Conservation (phyloP, 2,888 invertebrate species). For the Hirudinaria manillensis region DNA sequence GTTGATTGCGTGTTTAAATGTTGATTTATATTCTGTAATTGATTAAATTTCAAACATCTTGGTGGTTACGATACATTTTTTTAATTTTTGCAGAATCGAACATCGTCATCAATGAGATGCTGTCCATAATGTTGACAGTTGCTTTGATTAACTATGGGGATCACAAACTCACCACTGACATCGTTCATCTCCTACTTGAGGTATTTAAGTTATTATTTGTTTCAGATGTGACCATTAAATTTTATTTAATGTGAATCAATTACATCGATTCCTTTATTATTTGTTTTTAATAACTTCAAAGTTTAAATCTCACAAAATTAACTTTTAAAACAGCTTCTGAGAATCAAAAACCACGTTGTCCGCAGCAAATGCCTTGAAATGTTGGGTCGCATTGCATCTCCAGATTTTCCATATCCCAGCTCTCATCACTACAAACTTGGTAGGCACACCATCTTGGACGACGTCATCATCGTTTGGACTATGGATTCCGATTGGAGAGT, state of each 20-base stretch:
- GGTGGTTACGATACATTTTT: neutral
- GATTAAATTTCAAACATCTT: neutral
- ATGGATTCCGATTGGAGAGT: slow-evolving; percentile 83
- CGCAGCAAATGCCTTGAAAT: slow-evolving; percentile 73
- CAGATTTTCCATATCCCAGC: slow-evolving; percentile 38
- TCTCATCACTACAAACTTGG: slow-evolving; percentile 55
- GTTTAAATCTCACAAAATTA: neutral
- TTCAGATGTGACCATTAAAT: neutral
- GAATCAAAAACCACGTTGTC: slow-evolving; percentile 63
- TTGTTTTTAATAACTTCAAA: neutral
- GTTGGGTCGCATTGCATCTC: slow-evolving; percentile 62
- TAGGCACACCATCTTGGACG: slow-evolving; percentile 59
- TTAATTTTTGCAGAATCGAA: neutral
- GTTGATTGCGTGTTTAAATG: neutral
- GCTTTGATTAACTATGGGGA: too few species aligned
- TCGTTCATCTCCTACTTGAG: too few species aligned
- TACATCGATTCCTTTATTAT: neutral
- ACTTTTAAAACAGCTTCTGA: slow-evolving; percentile 42
- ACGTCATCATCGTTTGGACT: slow-evolving; percentile 76
- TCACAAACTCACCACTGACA: too few species aligned
- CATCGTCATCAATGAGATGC: neutral
- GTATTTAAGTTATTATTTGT: neutral
- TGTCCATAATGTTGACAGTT: too few species aligned
- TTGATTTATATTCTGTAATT: neutral
- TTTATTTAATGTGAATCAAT: neutral